These are phyloP conservation scores for Hyla sarda DNA, from an alignment of 2,113 vertebrate genomes.

Conservation along the genomic window DNA sequence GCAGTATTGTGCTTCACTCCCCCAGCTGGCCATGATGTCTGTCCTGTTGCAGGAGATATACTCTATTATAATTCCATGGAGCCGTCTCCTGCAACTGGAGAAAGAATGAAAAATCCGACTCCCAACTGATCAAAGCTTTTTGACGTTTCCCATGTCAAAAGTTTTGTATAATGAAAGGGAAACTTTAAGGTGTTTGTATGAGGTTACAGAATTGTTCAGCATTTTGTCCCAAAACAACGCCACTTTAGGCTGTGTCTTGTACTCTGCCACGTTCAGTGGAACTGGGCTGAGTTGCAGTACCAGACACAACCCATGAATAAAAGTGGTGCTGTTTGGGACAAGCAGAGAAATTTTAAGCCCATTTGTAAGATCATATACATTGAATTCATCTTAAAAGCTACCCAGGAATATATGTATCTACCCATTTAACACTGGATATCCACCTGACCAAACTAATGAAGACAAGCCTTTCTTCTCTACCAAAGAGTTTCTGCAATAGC, in stretches of 20 bases:
- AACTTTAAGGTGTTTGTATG: no score
- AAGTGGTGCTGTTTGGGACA: background rate
- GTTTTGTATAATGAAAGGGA: no score
- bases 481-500: slow-evolving; percentile 31
- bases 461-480: background rate
- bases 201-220: background rate
- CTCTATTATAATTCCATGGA: no score
- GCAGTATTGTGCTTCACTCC: no score
- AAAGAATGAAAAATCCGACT: no score
- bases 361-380: background rate
- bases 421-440: background rate
- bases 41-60: no score
- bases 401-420: background rate
- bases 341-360: background rate
- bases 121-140: no score
- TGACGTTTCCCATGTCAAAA: no score
- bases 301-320: background rate
- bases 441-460: slow-evolving; percentile 12
- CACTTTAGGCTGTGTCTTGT: background rate
- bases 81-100: no score
- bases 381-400: background rate
- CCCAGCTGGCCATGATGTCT: no score
- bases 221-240: background rate
- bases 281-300: background rate
- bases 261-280: background rate